Evolutionary conservation across 2,113 vertebrate species (phyloP).

Genomic region (Manacus vitellinus): DNA sequence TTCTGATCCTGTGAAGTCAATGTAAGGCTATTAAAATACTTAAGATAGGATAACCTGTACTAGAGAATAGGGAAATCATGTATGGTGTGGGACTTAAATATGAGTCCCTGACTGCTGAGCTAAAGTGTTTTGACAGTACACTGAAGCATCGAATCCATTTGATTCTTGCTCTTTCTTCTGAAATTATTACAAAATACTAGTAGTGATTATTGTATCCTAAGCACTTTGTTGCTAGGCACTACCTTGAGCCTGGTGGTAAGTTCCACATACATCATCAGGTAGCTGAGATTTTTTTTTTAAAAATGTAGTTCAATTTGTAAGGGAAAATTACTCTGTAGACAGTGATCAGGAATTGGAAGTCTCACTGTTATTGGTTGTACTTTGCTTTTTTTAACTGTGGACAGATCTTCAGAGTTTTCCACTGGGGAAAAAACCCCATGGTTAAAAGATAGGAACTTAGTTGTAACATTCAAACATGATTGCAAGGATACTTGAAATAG

Average conservation of each 20-base stretch:
- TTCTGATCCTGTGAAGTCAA: neutral
- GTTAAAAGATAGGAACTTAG: neutral
- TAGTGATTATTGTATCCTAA: neutral
- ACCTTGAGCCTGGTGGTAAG: neutral
- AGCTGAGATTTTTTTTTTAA: neutral
- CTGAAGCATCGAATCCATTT: neutral
- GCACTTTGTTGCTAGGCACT: constrained; percentile 24
- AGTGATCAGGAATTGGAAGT: neutral
- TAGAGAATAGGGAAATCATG: neutral
- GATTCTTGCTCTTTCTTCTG: neutral
- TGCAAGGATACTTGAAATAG: neutral
- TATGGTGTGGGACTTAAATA: neutral
- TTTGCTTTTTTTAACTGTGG: neutral
- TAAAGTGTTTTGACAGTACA: neutral
- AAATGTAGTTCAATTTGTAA: neutral
- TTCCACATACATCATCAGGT: neutral
- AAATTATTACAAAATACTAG: neutral
- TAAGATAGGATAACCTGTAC: neutral
- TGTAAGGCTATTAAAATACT: neutral
- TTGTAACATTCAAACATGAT: neutral
- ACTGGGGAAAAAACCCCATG: neutral
- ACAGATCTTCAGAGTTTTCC: neutral
- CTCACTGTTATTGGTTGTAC: neutral
- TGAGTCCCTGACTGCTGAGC: neutral
- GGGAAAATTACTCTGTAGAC: neutral